Evolutionary conservation across 2,797 vertebrate genomes (phyloP).

Genomic region (Kryptopterus vitreolus): DNA sequence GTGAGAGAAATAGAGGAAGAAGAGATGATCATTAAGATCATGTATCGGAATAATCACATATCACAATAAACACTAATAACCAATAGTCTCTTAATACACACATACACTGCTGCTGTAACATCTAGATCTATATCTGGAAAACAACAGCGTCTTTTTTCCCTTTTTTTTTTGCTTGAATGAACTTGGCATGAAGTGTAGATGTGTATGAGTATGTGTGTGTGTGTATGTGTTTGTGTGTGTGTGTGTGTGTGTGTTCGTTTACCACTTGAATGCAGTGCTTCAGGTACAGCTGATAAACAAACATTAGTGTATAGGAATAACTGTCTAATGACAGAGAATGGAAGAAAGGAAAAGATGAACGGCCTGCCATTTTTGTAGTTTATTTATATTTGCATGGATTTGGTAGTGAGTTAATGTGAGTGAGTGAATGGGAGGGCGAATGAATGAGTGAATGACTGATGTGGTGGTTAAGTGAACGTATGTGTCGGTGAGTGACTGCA

Average conservation of each 20-base stretch:
- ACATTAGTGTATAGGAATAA: not conserved
- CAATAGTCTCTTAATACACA: not conserved
- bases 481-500: no score
- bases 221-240: not conserved
- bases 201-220: not conserved
- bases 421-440: not conserved
- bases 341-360: constrained; percentile 1
- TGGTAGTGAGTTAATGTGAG: not conserved
- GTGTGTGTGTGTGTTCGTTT: not conserved
- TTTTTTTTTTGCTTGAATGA: not conserved
- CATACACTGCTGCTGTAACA: not conserved
- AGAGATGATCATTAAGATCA: no score
- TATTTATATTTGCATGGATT: constrained; percentile 20
- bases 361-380: not conserved
- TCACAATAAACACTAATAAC: no score
- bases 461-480: no score
- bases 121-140: not conserved
- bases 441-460: not conserved
- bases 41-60: no score
- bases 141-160: not conserved
- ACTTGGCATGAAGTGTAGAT: not conserved
- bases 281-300: no score
- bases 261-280: not conserved
- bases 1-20: no score
- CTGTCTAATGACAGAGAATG: not conserved